Evolutionary conservation across 2,888 invertebrate genomes (phyloP).

Genomic region (Leucoptera coffeella): DNA sequence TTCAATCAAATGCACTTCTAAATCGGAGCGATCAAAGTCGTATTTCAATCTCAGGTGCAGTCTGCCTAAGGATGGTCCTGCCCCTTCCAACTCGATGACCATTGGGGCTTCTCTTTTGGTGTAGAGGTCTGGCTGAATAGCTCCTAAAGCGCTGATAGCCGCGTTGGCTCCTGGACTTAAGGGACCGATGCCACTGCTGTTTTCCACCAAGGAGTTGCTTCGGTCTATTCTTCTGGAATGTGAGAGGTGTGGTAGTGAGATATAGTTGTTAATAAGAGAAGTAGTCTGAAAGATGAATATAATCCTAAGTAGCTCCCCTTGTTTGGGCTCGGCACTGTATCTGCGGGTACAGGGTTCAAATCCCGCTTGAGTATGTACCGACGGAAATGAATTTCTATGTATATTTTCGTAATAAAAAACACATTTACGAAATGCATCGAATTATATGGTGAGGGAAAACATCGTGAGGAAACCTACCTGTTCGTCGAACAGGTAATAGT

Average conservation of each 20-base stretch:
- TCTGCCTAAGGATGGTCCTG: constrained; percentile 69
- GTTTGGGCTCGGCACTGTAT: too few species aligned
- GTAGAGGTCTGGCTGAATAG: constrained; percentile 83
- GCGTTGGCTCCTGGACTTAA: constrained; percentile 34
- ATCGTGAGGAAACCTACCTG: too few species aligned
- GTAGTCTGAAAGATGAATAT: too few species aligned
- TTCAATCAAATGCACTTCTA: constrained; percentile 89
- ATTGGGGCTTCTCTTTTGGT: constrained; percentile 74
- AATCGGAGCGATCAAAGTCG: constrained; percentile 84
- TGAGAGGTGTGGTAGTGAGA: neutral
- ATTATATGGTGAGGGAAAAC: too few species aligned
- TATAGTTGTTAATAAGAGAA: too few species aligned
- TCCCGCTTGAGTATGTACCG: too few species aligned
- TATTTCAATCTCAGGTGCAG: constrained; percentile 81
- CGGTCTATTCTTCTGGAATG: constrained; percentile 42
- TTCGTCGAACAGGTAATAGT: too few species aligned
- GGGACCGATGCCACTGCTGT: constrained; percentile 34
- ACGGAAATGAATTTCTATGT: too few species aligned
- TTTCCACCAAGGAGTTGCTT: constrained; percentile 44
- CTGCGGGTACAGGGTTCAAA: too few species aligned
- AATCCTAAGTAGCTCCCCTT: too few species aligned
- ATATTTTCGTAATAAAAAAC: too few species aligned
- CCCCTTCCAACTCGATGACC: constrained; percentile 57
- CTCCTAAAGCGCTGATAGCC: constrained; percentile 57
- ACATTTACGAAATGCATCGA: too few species aligned